Percentiles rank a stretch among this genome's conserved stretches.
phyloP scores from a whole-genome alignment of 2,113 vertebrate species.

The Sphyrna mokarran region DNA sequence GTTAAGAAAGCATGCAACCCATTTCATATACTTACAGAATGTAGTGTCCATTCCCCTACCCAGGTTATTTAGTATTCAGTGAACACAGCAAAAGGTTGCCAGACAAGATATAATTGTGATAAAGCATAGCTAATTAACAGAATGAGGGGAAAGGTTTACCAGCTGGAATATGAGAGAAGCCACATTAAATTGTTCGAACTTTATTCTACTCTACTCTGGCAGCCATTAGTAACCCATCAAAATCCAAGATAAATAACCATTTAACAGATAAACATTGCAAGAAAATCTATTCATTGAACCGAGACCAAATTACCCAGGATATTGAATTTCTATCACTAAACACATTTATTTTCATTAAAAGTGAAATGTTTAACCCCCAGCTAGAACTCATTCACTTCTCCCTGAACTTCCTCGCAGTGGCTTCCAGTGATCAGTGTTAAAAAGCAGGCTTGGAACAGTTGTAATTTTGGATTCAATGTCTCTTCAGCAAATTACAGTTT shows the following conservation, averaged over 20 bases:
- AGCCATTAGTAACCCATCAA: not conserved
- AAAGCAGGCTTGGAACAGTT: not conserved
- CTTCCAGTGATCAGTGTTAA: not conserved
- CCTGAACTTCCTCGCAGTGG: not conserved
- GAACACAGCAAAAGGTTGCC: not conserved
- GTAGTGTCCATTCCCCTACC: not conserved
- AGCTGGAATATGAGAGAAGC: not conserved
- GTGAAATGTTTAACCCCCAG: not conserved
- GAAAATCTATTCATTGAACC: not conserved
- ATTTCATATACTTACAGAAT: not conserved
- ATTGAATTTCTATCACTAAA: not conserved
- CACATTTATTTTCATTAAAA: not conserved
- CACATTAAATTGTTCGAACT: not conserved
- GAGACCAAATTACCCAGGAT: not conserved
- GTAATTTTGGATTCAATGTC: not conserved
- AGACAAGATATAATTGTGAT: not conserved
- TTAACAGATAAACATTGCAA: not conserved
- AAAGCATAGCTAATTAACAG: not conserved
- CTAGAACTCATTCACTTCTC: not conserved
- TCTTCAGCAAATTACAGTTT: not conserved
- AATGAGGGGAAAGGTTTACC: not conserved
- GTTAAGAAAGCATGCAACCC: not conserved
- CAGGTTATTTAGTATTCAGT: not conserved
- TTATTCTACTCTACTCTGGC: not conserved
- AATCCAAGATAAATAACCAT: not conserved